Base-by-base conservation (phyloP, 2,888 invertebrate species). In the Gari tellinella region DNA sequence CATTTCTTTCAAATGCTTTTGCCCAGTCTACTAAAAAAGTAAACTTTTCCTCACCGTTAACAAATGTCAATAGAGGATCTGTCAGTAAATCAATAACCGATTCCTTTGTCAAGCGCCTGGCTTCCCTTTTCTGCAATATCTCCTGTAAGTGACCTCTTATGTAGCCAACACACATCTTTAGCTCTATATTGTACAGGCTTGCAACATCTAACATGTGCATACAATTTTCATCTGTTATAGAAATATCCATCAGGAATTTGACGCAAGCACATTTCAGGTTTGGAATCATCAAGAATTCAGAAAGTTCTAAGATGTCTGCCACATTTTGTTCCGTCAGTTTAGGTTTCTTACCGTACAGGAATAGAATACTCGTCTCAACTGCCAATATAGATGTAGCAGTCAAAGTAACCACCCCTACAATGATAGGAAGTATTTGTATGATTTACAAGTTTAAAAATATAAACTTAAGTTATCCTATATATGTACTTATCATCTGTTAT, bases 271-370 rank as follows among this genome's bases (percentile, higher is more conserved):
- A 48, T 46, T 74, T 74, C 17, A 74, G 45, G n/a, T 61, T 61
- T 26, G 64, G 60, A 26, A 68, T 68, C 10, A 74, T 25, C 12
- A 74, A 52, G 46, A 64, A 74, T 53, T 74, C 74, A 0, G 74
- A 61, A 8, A 69, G 15, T 19, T 74, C 57, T 0, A 74, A 14
- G 1, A 69, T 40, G 14, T 21, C 45, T 25, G 49, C 55, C 0
- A 69, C 40, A 21, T 74, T 74, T 12, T 61, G 43, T 4, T 37
- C 7, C 14, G 43, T 57, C 5, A 74, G 31, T 12, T 51, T 69
- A 23, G 74, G 69, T 14, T 41, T 40, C 57, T 65, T 57, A 0
- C 74, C 74, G 43, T 74, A 74, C 15, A 74, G 37, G 57, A 53
- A 74, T 25, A 69, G 26, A 7, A 74, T 46, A 5, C 62, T 57